Percentiles rank a stretch among this genome's conserved stretches.
These are phyloP conservation scores for Sciurus vulgaris DNA, from an alignment of 2,797 vertebrate species.

Conservation along the genomic window DNA sequence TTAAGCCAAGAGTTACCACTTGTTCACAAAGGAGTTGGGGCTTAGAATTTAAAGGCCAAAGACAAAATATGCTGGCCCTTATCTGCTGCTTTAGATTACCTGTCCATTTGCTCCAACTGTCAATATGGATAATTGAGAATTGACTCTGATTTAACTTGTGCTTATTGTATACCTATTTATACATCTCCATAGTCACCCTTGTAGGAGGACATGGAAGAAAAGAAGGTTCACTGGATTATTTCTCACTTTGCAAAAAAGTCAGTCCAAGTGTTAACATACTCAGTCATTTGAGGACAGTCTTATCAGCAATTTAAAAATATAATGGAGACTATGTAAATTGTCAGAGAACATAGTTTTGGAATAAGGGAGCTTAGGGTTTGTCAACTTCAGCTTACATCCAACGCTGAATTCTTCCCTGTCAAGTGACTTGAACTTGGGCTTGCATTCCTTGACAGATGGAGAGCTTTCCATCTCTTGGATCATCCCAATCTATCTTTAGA, in stretches of 20 bases:
- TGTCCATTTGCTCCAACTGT: neutral
- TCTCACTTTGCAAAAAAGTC: constrained; percentile 53
- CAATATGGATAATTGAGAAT: constrained; percentile 18
- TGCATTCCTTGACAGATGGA: constrained; percentile 28
- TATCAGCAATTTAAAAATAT: constrained; percentile 56
- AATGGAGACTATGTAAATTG: neutral
- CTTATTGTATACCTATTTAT: neutral
- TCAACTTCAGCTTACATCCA: constrained; percentile 37
- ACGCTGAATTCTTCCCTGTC: constrained; percentile 24
- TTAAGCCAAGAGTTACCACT: neutral
- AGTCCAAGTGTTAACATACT: neutral
- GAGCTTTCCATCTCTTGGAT: neutral
- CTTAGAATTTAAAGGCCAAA: constrained; percentile 1
- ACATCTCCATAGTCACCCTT: constrained; percentile 3
- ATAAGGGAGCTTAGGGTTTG: neutral
- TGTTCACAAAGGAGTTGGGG: neutral
- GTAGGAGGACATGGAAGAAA: neutral
- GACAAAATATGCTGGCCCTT: neutral
- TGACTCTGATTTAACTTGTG: constrained; percentile 25
- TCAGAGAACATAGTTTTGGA: constrained; percentile 40
- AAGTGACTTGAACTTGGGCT: constrained; percentile 58
- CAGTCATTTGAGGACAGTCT: constrained; percentile 55
- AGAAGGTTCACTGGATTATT: constrained; percentile 53
- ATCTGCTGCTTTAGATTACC: neutral
- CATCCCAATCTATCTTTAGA: neutral